phyloP scores from a whole-genome alignment of 2,888 invertebrate species.

The Chrysomela aeneicollis region DNA sequence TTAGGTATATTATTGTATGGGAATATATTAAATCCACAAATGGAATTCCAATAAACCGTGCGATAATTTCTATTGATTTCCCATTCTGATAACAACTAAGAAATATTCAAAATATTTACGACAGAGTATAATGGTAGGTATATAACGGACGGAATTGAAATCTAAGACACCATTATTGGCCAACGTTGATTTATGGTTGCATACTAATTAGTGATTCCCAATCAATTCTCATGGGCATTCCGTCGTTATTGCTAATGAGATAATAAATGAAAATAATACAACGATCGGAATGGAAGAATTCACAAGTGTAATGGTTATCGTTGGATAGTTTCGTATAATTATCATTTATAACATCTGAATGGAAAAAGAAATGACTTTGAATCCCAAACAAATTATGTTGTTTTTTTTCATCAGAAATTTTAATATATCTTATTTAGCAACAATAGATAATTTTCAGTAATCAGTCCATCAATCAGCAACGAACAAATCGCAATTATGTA shows the following conservation, averaged over 20 bases:
- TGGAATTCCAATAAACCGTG: background rate
- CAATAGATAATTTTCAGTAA: too few species aligned
- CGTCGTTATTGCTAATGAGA: conserved; percentile 1
- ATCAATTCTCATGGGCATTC: background rate
- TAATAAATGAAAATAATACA: conserved; percentile 3
- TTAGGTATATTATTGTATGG: too few species aligned
- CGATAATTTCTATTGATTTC: background rate
- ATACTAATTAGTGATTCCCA: conserved; percentile 5
- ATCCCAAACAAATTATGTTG: background rate
- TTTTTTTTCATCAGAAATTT: too few species aligned
- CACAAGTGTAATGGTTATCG: background rate
- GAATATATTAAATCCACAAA: background rate
- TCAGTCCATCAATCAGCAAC: too few species aligned
- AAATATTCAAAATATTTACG: conserved; percentile 4
- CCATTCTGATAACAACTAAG: background rate
- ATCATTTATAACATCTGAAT: background rate
- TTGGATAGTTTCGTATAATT: background rate
- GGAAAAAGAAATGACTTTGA: background rate
- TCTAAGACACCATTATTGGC: conserved; percentile 5
- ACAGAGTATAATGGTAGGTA: background rate
- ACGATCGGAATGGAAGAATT: background rate
- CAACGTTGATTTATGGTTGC: conserved; percentile 1
- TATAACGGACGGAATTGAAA: background rate
- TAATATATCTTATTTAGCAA: too few species aligned
- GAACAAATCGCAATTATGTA: too few species aligned